These are phyloP conservation scores for Lycia hirtaria DNA, from an alignment of 2,888 invertebrate species.

Conservation along the genomic window DNA sequence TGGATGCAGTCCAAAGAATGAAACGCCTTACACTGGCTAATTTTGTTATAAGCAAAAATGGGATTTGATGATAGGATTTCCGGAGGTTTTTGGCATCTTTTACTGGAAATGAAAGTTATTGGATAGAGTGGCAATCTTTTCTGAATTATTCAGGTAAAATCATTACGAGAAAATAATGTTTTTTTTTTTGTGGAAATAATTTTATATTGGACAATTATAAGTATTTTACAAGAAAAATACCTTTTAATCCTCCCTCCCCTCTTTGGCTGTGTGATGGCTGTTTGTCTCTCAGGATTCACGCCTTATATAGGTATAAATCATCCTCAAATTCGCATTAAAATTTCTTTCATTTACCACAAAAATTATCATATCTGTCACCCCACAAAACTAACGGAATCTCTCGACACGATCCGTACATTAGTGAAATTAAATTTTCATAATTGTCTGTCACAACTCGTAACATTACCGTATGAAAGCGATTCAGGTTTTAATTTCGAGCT, in stretches of 20 bases:
- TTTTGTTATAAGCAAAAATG: slow-evolving; percentile 56
- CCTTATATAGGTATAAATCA: too few species aligned
- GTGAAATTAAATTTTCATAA: slow-evolving; percentile 54
- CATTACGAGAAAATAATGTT: too few species aligned
- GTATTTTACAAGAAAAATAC: too few species aligned
- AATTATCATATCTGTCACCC: slow-evolving; percentile 1
- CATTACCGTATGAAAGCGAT: slow-evolving; percentile 48
- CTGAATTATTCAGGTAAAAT: too few species aligned
- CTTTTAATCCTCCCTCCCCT: too few species aligned
- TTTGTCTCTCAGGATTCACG: too few species aligned
- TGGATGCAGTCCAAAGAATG: slow-evolving; percentile 64
- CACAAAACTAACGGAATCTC: slow-evolving; percentile 32
- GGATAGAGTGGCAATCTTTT: too few species aligned
- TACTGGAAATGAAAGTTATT: not conserved
- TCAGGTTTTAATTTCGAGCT: slow-evolving; percentile 51
- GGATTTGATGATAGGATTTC: slow-evolving; percentile 55
- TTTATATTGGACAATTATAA: too few species aligned
- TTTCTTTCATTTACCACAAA: not conserved
- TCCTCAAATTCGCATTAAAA: not conserved
- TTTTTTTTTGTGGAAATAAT: too few species aligned
- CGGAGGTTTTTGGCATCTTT: not conserved
- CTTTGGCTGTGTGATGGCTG: too few species aligned
- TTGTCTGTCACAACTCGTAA: slow-evolving; percentile 42
- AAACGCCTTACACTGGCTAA: slow-evolving; percentile 53
- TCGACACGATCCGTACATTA: slow-evolving; percentile 43